These are phyloP conservation scores for Fistularia commersonii DNA, from an alignment of 2,797 vertebrate genomes.

Conservation along the genomic window DNA sequence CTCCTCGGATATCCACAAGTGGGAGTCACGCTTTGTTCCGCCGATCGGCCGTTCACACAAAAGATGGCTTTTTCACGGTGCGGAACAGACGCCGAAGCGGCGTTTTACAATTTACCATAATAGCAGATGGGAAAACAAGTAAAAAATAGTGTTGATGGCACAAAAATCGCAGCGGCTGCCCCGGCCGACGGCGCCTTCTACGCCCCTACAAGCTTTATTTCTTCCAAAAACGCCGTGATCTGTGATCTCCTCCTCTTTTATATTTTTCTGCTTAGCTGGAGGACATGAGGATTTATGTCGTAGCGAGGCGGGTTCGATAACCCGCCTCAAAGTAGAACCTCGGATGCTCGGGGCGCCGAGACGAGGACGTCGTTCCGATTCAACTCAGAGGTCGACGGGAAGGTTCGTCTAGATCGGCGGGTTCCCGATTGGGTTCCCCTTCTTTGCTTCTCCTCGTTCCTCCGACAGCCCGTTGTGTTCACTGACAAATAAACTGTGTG, in stretches of 20 bases:
- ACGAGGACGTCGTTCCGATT: too few species aligned
- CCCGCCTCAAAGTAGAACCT: constrained; percentile 56
- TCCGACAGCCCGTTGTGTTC: too few species aligned
- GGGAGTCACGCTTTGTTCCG: too few species aligned
- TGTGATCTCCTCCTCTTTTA: constrained; percentile 54
- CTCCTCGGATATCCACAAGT: too few species aligned
- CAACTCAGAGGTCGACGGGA: too few species aligned
- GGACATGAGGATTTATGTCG: constrained; percentile 51
- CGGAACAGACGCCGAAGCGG: constrained; percentile 28
- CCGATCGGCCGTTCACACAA: constrained; percentile 33
- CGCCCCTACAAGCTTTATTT: constrained; percentile 54
- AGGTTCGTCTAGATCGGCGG: too few species aligned
- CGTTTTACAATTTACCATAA: constrained; percentile 54
- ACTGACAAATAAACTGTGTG: too few species aligned
- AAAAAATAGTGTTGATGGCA: constrained; percentile 62
- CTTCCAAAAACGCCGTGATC: constrained; percentile 58
- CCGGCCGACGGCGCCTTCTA: constrained; percentile 53
- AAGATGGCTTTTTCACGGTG: constrained; percentile 42
- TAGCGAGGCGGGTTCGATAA: constrained; percentile 60
- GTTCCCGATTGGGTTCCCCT: too few species aligned
- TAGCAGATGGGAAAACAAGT: constrained; percentile 53
- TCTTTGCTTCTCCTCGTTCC: too few species aligned
- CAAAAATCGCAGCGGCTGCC: constrained; percentile 53
- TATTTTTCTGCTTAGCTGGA: constrained; percentile 63
- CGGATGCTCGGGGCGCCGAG: too few species aligned